These are phyloP conservation scores for Diabrotica undecimpunctata DNA, from an alignment of 1,140 invertebrate genomes.

Conservation along the genomic window DNA sequence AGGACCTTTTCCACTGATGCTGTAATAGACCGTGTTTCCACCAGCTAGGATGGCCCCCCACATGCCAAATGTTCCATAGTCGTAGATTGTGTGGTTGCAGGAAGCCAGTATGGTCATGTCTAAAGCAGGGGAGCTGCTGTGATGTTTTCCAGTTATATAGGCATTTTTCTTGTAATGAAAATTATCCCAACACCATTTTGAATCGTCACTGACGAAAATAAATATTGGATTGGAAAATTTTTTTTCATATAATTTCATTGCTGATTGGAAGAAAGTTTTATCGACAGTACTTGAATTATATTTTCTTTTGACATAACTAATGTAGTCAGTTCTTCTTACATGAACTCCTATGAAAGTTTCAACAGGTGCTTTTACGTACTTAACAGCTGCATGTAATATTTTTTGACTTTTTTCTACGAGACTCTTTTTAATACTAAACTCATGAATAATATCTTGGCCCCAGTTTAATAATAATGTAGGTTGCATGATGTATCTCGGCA, in stretches of 20 bases:
- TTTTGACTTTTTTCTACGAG: conserved; percentile 50
- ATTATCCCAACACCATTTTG: conserved; percentile 56
- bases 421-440: conserved; percentile 54
- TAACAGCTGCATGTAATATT: conserved; percentile 46
- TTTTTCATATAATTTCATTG: conserved; percentile 55
- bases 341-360: conserved; percentile 57
- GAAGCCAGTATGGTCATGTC: conserved; percentile 63
- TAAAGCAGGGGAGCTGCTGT: conserved; percentile 51
- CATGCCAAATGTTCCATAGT: conserved; percentile 67
- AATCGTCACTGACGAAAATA: conserved; percentile 61
- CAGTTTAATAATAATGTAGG: conserved; percentile 56
- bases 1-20: conserved; percentile 45
- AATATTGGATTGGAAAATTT: conserved; percentile 56
- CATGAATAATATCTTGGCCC: conserved; percentile 55
- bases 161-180: conserved; percentile 50
- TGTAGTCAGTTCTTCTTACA: conserved; percentile 60
- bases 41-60: conserved; percentile 64
- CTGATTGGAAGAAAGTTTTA: conserved; percentile 53
- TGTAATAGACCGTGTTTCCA: conserved; percentile 59
- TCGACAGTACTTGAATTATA: conserved; percentile 52
- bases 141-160: conserved; percentile 49
- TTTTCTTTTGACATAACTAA: conserved; percentile 54
- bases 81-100: conserved; percentile 67
- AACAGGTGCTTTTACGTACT: conserved; percentile 38
- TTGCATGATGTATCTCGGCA: conserved; percentile 56